These are phyloP conservation scores for Heliconius ismenius DNA, from an alignment of 2,888 invertebrate genomes.

Conservation along the genomic window DNA sequence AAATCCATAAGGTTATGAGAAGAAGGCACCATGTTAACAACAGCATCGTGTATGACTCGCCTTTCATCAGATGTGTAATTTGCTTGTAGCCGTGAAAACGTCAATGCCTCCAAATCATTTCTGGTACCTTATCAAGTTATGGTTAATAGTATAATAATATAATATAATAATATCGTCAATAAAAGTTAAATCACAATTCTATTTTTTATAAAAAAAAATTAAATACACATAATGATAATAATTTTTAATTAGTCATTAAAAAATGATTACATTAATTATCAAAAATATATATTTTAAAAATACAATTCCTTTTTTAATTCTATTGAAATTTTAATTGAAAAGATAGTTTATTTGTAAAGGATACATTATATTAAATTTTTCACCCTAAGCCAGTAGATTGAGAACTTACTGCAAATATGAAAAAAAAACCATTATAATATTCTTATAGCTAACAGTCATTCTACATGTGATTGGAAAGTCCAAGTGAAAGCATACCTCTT, in stretches of 20 bases:
- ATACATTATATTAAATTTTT: slow-evolving; percentile 44
- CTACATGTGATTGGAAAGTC: background rate
- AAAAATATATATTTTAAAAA: background rate
- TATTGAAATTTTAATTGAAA: background rate
- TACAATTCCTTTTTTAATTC: background rate
- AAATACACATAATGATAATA: background rate
- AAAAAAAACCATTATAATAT: slow-evolving; percentile 6
- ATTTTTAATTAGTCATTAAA: background rate
- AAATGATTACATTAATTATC: background rate
- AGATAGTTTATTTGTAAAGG: slow-evolving; percentile 44
- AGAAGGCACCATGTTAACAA: slow-evolving; percentile 64
- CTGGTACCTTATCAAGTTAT: slow-evolving; percentile 56
- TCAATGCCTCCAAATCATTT: slow-evolving; percentile 56
- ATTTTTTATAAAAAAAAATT: background rate
- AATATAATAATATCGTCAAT: background rate
- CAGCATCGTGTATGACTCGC: slow-evolving; percentile 79
- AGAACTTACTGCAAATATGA: slow-evolving; percentile 43
- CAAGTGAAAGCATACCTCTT: slow-evolving; percentile 56
- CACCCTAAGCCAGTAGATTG: slow-evolving; percentile 32
- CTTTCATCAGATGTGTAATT: slow-evolving; percentile 81
- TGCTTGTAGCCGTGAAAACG: slow-evolving; percentile 60
- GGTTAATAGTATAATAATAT: slow-evolving; percentile 4
- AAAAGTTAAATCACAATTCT: background rate
- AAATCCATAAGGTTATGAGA: slow-evolving; percentile 63
- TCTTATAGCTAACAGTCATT: background rate